Evolutionary conservation across 92 coral and sea anemone genomes (phyloP).

Genomic region (Pocillopora meandrina): DNA sequence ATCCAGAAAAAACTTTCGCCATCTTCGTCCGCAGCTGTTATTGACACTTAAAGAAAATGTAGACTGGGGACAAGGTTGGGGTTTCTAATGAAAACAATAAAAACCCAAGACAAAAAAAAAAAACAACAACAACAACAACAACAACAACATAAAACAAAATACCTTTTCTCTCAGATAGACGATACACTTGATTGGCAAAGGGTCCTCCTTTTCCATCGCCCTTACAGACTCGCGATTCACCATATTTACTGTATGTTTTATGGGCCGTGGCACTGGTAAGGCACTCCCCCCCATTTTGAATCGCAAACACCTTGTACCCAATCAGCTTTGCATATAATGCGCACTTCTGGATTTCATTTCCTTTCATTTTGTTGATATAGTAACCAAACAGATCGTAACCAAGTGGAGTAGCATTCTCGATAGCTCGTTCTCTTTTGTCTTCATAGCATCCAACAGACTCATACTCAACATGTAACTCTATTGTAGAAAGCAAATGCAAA

Average conservation of each 20-base stretch:
- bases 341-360: neutral
- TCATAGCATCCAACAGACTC: conserved; percentile 4
- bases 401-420: neutral
- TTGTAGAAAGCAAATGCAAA: neutral
- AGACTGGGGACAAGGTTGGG: no score
- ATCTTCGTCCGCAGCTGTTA: no score
- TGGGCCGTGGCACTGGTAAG: conserved; percentile 21
- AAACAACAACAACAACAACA: no score
- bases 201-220: conserved; percentile 46
- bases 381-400: neutral
- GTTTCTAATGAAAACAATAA: no score
- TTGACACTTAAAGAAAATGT: no score
- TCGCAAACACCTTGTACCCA: conserved; percentile 29
- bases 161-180: conserved; percentile 11
- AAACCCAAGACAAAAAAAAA: no score
- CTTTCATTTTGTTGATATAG: neutral
- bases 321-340: conserved; percentile 12
- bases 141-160: neutral
- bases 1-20: no score
- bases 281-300: conserved; percentile 42
- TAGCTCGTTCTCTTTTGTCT: neutral
- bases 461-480: neutral
- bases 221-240: conserved; percentile 21
- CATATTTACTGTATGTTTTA: conserved; percentile 25
- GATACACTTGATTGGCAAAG: conserved; percentile 42